Evolutionary conservation across 2,113 vertebrate genomes (phyloP), one percentile per base, ranked within the genome.

Genomic region (Bos javanicus): DNA sequence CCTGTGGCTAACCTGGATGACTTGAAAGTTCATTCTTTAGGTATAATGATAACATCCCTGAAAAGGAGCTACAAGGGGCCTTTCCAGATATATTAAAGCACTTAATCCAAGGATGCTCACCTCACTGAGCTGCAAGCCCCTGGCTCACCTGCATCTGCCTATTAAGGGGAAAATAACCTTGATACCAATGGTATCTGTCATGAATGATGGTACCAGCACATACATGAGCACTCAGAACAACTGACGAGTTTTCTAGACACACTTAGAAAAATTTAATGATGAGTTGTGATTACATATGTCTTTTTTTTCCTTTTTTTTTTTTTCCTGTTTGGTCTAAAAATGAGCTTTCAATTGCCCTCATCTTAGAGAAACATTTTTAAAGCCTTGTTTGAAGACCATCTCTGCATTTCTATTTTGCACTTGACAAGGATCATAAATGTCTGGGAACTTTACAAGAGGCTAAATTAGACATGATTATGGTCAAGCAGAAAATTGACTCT

Each of bases 301-400:
- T 71, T 92, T 48, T 71, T 71, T 48, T n/a, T 7, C 2, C 25
- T 13, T 9, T 57, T 87, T 95, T 60, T 62, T 30, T 15, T 62
- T 62, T 52, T 78, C 11, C 48, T 57, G 16, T 86, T 83, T 93
- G n/a, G 14, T 91, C 82, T 96, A 54, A 94, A 97, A 97, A 91
- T 86, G 50, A 95, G 30, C 60, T 96, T 97, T 86, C 15, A 19
- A 74, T 87, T 89, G 50, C 52, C 85, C 23, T 98, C 87, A 90
- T 84, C 54, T 90, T 54, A 76, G 46, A 83, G 7, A 7, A 46
- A 21, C 94, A 13, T 93, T 97, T 95, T 95, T 87, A 97, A 96
- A 95, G 33, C 2, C 39, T 50, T n/a, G 15, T 57, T 97, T 87
- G 50, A 90, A 97, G 71, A 87, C 91, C 33, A 91, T 67, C 36